A percentile compares a stretch with the other conserved stretches of the same genome.
These are phyloP conservation scores for Nematostella vectensis DNA, from an alignment of 92 coral and sea anemone genomes.

Conservation along the genomic window DNA sequence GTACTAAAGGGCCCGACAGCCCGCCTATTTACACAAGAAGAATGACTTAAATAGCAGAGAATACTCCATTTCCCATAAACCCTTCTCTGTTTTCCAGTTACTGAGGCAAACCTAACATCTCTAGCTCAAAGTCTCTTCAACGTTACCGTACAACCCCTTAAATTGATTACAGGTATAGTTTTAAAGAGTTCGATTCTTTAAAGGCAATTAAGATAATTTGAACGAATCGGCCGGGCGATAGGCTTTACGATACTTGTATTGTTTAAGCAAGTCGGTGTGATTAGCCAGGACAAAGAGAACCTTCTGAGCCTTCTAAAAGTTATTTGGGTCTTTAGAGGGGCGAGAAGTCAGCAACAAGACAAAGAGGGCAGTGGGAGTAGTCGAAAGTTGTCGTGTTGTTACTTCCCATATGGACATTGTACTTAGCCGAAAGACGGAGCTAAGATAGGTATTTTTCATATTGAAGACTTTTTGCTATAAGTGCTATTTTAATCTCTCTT, in stretches of 20 bases:
- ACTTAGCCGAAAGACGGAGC: not conserved
- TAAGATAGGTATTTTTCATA: too few species aligned
- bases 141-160: constrained; percentile 10
- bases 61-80: constrained; percentile 58
- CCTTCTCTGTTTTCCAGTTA: not conserved
- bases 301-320: constrained; percentile 7
- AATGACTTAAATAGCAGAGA: constrained; percentile 63
- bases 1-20: constrained; percentile 56
- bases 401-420: not conserved
- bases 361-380: constrained; percentile 1
- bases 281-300: constrained; percentile 21
- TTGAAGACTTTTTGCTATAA: too few species aligned
- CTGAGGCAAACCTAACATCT: not conserved
- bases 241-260: constrained; percentile 30
- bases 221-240: constrained; percentile 30
- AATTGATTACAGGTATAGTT: constrained; percentile 14
- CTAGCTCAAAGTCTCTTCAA: too few species aligned
- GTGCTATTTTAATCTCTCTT: too few species aligned
- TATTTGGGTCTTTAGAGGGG: constrained; percentile 3
- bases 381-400: constrained; percentile 2
- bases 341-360: not conserved
- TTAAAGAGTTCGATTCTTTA: constrained; percentile 31
- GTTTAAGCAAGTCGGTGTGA: constrained; percentile 25
- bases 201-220: constrained; percentile 31
- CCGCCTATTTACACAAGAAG: constrained; percentile 67